Evolutionary conservation across 2,113 vertebrate genomes (phyloP), one percentile per base, ranked within the genome.

Genomic region (Leptocoma aspasia): DNA sequence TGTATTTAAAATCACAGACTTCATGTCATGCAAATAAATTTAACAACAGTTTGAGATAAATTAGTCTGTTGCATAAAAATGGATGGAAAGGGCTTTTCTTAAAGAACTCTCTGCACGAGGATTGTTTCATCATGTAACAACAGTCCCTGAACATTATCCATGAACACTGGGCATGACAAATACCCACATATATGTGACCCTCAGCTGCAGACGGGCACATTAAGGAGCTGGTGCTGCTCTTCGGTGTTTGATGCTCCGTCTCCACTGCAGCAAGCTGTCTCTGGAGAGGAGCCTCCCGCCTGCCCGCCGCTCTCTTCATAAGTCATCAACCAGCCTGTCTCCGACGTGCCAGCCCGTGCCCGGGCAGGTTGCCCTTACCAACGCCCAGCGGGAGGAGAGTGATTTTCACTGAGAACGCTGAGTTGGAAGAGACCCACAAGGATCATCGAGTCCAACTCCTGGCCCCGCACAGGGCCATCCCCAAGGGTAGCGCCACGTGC

Each of bases 171-270:
- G 7, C 33, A 26, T 6, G 13, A 72, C 64, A 70, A 75, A 75
- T 12, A 45, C 4, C 35, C n/a, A 10, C 1, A 7, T 14, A 4
- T 2, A 26, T 0, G 6, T 2, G 8, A 35, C 9, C 13, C 54
- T 10, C 13, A 65, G 37, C 50, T 61, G 75, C n/a, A 61, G 33
- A 24, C 0, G 1, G 49, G 45, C 35, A 35, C 4, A 2, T 3
- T 10, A 50, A 53, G 68, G 49, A 82, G 66, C 53, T 10, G 8
- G 7, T 3, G 13, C 69, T 39, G 44, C 27, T 78, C 72, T 20
- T 82, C 0, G 3, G 15, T 2, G 1, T 17, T 23, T 8, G 19
- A 21, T 65, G n/a, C 17, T 39, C 5, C 0, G 0, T 31, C 44
- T 72, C 44, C 49, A 35, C 9, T 1, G 6, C 31, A 24, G 27